Base-by-base conservation (phyloP, 2,113 vertebrate genomes). In the Nymphicus hollandicus region DNA sequence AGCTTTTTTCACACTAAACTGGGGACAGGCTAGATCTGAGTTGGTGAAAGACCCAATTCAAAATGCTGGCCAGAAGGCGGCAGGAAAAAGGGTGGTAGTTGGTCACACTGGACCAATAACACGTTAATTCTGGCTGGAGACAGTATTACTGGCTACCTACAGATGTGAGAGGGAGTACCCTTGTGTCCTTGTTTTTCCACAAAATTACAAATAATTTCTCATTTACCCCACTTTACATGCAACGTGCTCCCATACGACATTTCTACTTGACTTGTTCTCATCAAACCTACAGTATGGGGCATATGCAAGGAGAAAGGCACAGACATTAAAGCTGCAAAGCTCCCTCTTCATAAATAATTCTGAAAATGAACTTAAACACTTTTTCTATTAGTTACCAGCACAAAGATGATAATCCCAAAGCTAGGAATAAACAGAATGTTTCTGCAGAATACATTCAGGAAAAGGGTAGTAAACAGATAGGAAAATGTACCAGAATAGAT, bases 401-500 rank as follows among this genome's bases (percentile, higher is more conserved):
- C 63, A 72, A 71, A 95, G 24, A 16, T 70, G 68, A 86, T 74
- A 92, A 78, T 55, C 24, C 55, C 41, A 85, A 81, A 89, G 9
- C 28, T 78, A 60, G 27, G 53, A 96, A 93, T 47, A 92, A 94
- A 91, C 39, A 89, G 71, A 41, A 53, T 43, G 17, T 27, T 80
- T 87, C 78, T 88, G 81, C 41, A 84, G 43, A 84, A 92, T 47
- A 81, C 95, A 70, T 69, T 83, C 41, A 78, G 56, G 33, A 29
- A 90, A 83, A 91, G 41, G n/a, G 35, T 55, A 92, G 66, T 65
- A 92, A 92, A 95, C 73, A 95, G 82, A 94, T 83, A 37, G 70
- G 29, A 14, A 79, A 92, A 91, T 50, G n/a, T 33, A 87, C 19
- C 25, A 81, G 61, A 76, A 94, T 15, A 91, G 29, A 47, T 79